A percentile compares a stretch with the other conserved stretches of the same genome.
Conservation (phyloP, 2,113 vertebrate genomes). For the Calonectris borealis region DNA sequence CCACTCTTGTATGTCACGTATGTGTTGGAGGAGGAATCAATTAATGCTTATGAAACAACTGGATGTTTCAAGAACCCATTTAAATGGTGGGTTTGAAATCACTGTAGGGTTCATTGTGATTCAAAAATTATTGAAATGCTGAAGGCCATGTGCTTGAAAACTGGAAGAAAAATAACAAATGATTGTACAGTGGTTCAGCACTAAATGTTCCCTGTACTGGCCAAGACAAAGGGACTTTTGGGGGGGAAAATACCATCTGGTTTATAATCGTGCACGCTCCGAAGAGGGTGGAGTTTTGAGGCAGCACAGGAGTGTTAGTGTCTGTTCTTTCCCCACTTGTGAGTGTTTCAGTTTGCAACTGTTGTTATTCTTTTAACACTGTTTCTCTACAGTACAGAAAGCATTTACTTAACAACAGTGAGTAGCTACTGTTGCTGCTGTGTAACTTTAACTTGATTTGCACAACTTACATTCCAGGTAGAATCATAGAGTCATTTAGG, state of each 20-base stretch:
- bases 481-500: too few relatives aligned
- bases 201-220: conserved; percentile 33
- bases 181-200: conserved; percentile 31
- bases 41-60: conserved; percentile 44
- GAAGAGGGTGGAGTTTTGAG: conserved; percentile 20
- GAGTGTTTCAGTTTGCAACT: neutral
- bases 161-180: conserved; percentile 53
- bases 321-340: neutral
- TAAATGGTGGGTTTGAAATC: conserved; percentile 40
- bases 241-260: neutral
- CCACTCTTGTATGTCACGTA: neutral
- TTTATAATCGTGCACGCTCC: neutral
- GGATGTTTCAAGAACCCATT: conserved; percentile 26
- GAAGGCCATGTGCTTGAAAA: neutral
- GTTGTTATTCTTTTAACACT: neutral
- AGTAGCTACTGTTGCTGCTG: neutral
- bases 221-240: conserved; percentile 31
- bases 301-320: neutral
- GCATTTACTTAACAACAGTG: neutral
- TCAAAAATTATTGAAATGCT: conserved; percentile 56
- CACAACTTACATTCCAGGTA: neutral
- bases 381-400: neutral
- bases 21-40: conserved; percentile 52
- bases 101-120: conserved; percentile 50
- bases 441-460: neutral